phyloP scores from a whole-genome alignment of 1,140 invertebrate species.

The Samia ricini region DNA sequence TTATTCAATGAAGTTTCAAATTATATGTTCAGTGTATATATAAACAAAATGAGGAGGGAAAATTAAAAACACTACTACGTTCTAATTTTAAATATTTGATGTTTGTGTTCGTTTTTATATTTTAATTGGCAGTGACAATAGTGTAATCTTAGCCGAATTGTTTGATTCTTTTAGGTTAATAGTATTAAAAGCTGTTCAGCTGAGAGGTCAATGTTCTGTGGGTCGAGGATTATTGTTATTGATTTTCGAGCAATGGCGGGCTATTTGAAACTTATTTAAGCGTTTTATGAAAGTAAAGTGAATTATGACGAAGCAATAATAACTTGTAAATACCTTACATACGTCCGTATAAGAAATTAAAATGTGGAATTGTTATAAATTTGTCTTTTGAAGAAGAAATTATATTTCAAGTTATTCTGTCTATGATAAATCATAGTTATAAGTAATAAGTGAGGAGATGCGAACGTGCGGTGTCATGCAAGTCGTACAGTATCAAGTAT shows the following conservation, averaged over 20 bases:
- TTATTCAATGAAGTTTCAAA: neutral
- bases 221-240: neutral
- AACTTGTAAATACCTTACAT: too few species aligned
- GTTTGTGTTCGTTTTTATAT: slow-evolving; percentile 6
- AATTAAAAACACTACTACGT: slow-evolving; percentile 1
- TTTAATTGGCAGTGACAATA: neutral
- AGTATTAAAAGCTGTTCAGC: neutral
- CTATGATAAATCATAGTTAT: neutral
- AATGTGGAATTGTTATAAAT: too few species aligned
- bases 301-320: too few species aligned
- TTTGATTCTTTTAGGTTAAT: neutral
- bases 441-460: slow-evolving; percentile 29
- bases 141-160: slow-evolving; percentile 8
- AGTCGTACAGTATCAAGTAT: slow-evolving; percentile 64
- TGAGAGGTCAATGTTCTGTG: neutral
- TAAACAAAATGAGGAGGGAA: slow-evolving; percentile 19
- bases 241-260: neutral
- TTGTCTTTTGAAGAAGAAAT: slow-evolving; percentile 9
- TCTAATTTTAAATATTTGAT: slow-evolving; percentile 12
- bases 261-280: neutral
- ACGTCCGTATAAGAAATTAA: too few species aligned
- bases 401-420: neutral
- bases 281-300: neutral
- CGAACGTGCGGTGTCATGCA: slow-evolving; percentile 60
- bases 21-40: slow-evolving; percentile 9